Conservation (phyloP, 2,113 vertebrate species). For the Pandion haliaetus region DNA sequence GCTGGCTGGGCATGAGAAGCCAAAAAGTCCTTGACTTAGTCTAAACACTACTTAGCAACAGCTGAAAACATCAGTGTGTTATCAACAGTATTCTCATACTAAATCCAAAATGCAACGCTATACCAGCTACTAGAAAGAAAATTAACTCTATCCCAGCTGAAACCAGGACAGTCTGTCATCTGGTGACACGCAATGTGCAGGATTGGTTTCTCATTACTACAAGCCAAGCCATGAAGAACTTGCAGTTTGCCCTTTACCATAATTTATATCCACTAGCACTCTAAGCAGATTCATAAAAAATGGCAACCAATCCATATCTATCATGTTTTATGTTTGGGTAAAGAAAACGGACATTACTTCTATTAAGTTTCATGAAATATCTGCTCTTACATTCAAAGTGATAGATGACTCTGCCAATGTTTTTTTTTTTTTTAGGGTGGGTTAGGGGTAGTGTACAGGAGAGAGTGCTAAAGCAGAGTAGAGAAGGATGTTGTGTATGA, state of each 20-base stretch:
- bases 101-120: no score
- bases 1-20: no score
- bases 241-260: conserved; percentile 37
- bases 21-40: no score
- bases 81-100: no score
- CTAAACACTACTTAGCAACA: no score
- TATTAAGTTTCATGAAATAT: conserved; percentile 58
- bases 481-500: neutral
- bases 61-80: no score
- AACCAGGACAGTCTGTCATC: neutral
- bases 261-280: conserved; percentile 39
- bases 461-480: neutral
- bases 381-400: neutral
- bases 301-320: conserved; percentile 32
- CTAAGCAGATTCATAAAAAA: conserved; percentile 57
- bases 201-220: conserved; percentile 52
- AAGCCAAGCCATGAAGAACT: conserved; percentile 48
- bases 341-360: conserved; percentile 55
- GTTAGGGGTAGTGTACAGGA: neutral
- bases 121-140: no score
- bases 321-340: conserved; percentile 51
- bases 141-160: no score
- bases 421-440: conserved; percentile 18
- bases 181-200: neutral
- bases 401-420: neutral